These are phyloP conservation scores for Laothoe populi DNA, from an alignment of 2,888 invertebrate species.

Conservation along the genomic window DNA sequence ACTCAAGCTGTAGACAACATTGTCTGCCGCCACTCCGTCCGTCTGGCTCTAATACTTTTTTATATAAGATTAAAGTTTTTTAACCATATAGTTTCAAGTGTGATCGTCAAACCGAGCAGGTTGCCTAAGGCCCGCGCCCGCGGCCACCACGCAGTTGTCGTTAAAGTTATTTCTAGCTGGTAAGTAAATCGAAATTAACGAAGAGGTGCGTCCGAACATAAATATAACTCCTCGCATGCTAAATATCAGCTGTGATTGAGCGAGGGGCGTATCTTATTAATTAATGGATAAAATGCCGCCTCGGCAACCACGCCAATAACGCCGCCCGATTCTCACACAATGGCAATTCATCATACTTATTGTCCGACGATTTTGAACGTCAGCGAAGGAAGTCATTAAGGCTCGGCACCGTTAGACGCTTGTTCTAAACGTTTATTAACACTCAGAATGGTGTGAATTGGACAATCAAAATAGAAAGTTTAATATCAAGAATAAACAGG, in stretches of 20 bases:
- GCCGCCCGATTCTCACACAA: slow-evolving; percentile 75
- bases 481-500: slow-evolving; percentile 46
- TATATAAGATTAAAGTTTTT: not conserved
- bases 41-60: not conserved
- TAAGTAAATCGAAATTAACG: slow-evolving; percentile 76
- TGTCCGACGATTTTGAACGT: slow-evolving; percentile 79
- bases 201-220: slow-evolving; percentile 72
- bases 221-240: slow-evolving; percentile 69
- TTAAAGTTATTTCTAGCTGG: slow-evolving; percentile 64
- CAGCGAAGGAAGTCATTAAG: slow-evolving; percentile 80
- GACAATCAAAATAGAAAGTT: slow-evolving; percentile 53
- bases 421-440: slow-evolving; percentile 60
- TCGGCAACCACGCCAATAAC: slow-evolving; percentile 69
- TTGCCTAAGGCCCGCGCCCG: slow-evolving; percentile 32
- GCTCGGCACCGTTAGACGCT: slow-evolving; percentile 60
- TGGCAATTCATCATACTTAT: slow-evolving; percentile 79
- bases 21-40: too few species aligned
- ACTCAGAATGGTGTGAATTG: slow-evolving; percentile 61
- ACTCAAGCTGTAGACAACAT: too few species aligned
- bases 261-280: slow-evolving; percentile 78
- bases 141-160: slow-evolving; percentile 57
- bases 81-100: not conserved
- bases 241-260: slow-evolving; percentile 75
- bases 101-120: slow-evolving; percentile 4
- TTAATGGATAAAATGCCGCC: slow-evolving; percentile 78